Evolutionary conservation across 2,888 invertebrate species (phyloP).

Genomic region (Diadegma fenestrale): DNA sequence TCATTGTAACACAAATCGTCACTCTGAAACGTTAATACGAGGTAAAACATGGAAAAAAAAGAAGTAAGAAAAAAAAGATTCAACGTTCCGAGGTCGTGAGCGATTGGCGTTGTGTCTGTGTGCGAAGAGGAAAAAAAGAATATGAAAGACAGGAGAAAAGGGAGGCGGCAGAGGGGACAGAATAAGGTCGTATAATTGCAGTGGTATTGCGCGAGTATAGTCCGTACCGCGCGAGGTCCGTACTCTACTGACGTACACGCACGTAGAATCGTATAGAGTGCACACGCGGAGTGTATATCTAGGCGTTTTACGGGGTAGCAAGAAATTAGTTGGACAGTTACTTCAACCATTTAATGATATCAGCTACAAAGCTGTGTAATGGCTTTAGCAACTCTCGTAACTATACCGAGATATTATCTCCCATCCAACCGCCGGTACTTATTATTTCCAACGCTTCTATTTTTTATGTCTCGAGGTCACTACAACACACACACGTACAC

Average conservation of each 20-base stretch:
- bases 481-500: slow-evolving; percentile 28
- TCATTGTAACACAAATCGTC: background rate
- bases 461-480: slow-evolving; percentile 63
- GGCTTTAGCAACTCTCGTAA: slow-evolving; percentile 56
- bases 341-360: slow-evolving; percentile 65
- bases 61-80: background rate
- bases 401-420: slow-evolving; percentile 61
- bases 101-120: background rate
- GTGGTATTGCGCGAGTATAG: background rate
- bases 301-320: slow-evolving; percentile 46
- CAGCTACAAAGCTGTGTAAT: slow-evolving; percentile 63
- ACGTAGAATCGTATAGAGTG: slow-evolving; percentile 34
- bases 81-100: background rate
- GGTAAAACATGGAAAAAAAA: too few species aligned
- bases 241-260: slow-evolving; percentile 22
- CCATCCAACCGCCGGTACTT: slow-evolving; percentile 51
- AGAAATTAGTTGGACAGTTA: slow-evolving; percentile 66
- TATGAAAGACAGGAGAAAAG: background rate
- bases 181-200: background rate
- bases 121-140: background rate
- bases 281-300: slow-evolving; percentile 14
- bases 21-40: background rate
- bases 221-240: too few species aligned
- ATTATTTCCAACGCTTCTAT: slow-evolving; percentile 62
- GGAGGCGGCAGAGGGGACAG: background rate